A percentile compares a stretch with the other conserved stretches of the same genome.
phyloP scores from a whole-genome alignment of 1,140 invertebrate genomes.

The Melitaea cinxia region DNA sequence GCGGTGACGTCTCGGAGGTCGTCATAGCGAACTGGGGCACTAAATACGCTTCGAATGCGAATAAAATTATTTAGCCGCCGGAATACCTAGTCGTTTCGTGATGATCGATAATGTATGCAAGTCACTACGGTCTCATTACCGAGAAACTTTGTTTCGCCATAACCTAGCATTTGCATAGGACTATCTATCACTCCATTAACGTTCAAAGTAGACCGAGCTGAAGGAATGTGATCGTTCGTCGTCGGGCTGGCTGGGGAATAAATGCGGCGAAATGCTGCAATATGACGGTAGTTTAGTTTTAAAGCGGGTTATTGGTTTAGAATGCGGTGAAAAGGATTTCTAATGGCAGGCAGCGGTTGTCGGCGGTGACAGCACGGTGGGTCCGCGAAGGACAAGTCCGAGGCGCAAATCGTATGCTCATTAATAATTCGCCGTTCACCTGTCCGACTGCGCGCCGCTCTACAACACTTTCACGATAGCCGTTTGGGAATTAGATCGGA shows the following conservation, averaged over 20 bases:
- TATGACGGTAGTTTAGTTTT: constrained; percentile 39
- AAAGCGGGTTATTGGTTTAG: constrained; percentile 13
- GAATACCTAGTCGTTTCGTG: constrained; percentile 55
- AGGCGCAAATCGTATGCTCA: constrained; percentile 35
- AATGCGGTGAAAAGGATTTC: constrained; percentile 21
- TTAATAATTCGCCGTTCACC: constrained; percentile 59
- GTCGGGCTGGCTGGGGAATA: constrained; percentile 37
- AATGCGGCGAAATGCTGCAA: constrained; percentile 44
- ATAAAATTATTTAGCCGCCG: constrained; percentile 55
- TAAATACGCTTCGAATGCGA: constrained; percentile 57
- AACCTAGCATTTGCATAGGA: constrained; percentile 56
- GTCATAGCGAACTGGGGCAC: constrained; percentile 53
- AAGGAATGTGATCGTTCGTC: constrained; percentile 53
- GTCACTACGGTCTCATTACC: constrained; percentile 51
- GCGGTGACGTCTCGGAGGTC: constrained; percentile 52
- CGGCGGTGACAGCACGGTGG: constrained; percentile 6
- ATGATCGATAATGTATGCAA: constrained; percentile 64
- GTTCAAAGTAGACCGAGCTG: constrained; percentile 42
- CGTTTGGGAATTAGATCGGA: constrained; percentile 31
- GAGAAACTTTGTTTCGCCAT: constrained; percentile 53
- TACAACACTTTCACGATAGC: constrained; percentile 33
- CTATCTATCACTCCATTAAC: constrained; percentile 59
- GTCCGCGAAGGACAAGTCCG: constrained; percentile 27
- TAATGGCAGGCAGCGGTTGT: constrained; percentile 6
- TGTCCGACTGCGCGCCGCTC: constrained; percentile 41